Conservation (phyloP, 2,113 vertebrate species). For the Datnioides undecimradiatus region DNA sequence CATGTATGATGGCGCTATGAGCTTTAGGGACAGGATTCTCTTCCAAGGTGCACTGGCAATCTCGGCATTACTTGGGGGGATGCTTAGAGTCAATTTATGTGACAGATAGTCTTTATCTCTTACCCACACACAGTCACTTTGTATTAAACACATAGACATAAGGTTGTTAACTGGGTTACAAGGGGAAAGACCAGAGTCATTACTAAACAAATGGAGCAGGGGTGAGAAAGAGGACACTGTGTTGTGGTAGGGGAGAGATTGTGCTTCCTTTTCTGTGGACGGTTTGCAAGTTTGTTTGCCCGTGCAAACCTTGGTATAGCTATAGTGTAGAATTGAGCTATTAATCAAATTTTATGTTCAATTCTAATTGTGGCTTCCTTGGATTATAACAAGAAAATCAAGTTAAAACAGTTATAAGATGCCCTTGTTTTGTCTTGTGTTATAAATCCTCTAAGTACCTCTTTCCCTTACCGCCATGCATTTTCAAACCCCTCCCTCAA, state of each 20-base stretch:
- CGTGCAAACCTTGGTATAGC: conserved; percentile 40
- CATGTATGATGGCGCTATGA: background rate
- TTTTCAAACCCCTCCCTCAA: no score
- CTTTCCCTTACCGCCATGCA: no score
- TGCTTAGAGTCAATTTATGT: conserved; percentile 32
- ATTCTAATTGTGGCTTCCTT: no score
- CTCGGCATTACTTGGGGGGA: conserved; percentile 12
- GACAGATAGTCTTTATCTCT: conserved; percentile 35
- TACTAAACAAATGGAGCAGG: conserved; percentile 44
- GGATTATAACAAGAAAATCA: no score
- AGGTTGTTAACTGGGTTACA: conserved; percentile 15
- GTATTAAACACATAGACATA: conserved; percentile 11
- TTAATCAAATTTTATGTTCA: no score
- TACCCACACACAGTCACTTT: conserved; percentile 31
- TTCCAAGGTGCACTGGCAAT: background rate
- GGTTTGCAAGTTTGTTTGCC: conserved; percentile 30
- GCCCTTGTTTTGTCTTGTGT: no score
- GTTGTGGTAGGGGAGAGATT: conserved; percentile 26
- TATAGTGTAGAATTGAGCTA: no score
- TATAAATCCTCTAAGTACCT: no score
- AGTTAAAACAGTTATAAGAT: no score
- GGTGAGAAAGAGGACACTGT: conserved; percentile 17
- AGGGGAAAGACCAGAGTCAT: conserved; percentile 20
- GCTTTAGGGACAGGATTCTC: conserved; percentile 1
- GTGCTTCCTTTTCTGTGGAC: conserved; percentile 12